Percentiles rank a stretch among this genome's conserved stretches.
These are phyloP conservation scores for Sylvilagus bachmani DNA, from an alignment of 2,113 vertebrate species.

Conservation along the genomic window DNA sequence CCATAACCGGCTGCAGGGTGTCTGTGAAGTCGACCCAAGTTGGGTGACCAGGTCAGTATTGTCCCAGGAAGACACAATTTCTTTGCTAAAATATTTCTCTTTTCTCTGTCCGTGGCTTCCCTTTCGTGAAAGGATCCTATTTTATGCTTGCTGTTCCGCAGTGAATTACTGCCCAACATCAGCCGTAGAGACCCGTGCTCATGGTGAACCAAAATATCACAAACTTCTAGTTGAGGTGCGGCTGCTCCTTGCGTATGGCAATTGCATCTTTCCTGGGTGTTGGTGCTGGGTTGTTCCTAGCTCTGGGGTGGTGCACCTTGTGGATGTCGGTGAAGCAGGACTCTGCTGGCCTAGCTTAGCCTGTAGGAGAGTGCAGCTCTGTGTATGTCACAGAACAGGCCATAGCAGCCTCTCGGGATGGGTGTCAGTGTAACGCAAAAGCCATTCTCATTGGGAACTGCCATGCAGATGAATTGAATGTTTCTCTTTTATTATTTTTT, in stretches of 20 bases:
- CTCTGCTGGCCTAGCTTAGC: background rate
- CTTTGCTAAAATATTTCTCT: background rate
- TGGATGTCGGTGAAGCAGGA: background rate
- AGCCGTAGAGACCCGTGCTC: slow-evolving; percentile 34
- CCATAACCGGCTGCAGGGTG: background rate
- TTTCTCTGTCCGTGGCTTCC: background rate
- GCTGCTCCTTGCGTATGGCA: slow-evolving; percentile 38
- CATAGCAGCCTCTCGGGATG: background rate
- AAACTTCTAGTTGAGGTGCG: slow-evolving; percentile 64
- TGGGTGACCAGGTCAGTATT: background rate
- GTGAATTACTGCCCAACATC: slow-evolving; percentile 59
- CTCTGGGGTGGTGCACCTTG: background rate
- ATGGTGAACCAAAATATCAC: slow-evolving; percentile 58
- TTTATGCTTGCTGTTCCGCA: slow-evolving; percentile 48
- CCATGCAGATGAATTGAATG: background rate
- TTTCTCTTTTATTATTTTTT: background rate
- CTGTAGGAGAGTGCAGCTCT: accelerated
- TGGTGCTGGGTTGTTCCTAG: background rate
- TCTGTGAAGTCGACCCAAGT: slow-evolving; percentile 23
- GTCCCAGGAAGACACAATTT: background rate
- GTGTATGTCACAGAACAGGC: background rate
- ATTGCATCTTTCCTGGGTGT: background rate
- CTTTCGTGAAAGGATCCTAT: slow-evolving; percentile 8
- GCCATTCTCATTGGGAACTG: background rate
- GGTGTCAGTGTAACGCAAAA: background rate